A percentile compares a stretch with the other conserved stretches of the same genome.
phyloP scores from a whole-genome alignment of 1,140 invertebrate genomes.

The Rhysida immarginata region DNA sequence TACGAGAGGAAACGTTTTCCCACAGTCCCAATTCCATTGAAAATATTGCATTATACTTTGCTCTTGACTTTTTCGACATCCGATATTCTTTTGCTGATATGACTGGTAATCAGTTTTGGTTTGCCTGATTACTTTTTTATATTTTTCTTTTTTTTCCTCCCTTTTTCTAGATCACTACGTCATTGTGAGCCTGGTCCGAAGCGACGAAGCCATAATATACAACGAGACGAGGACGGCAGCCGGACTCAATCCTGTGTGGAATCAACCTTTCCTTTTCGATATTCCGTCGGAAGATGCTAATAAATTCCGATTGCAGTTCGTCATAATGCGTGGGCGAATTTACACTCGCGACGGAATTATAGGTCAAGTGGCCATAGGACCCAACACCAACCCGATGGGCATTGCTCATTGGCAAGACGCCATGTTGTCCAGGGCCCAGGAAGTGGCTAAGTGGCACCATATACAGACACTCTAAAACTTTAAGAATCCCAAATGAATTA shows the following conservation, averaged over 20 bases:
- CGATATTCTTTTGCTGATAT: no score
- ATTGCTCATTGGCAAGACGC: conserved; percentile 17
- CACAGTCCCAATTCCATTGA: no score
- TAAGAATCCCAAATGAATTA: no score
- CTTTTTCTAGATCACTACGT: conserved; percentile 7
- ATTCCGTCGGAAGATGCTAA: conserved; percentile 2
- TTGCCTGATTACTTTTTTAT: background rate
- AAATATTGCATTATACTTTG: no score
- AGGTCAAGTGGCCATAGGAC: conserved; percentile 18
- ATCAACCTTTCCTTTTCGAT: conserved; percentile 15
- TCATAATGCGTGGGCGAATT: conserved; percentile 14
- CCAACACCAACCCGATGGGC: conserved; percentile 9
- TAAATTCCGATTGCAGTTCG: conserved; percentile 14
- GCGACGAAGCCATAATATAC: background rate
- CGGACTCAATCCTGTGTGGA: conserved; percentile 13
- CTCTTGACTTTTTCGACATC: no score
- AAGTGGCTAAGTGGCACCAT: conserved; percentile 18
- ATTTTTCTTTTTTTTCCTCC: background rate
- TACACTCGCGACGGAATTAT: conserved; percentile 15
- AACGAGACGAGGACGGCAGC: conserved; percentile 4
- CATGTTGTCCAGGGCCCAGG: conserved; percentile 11
- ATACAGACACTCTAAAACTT: conserved; percentile 14
- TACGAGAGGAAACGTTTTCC: no score
- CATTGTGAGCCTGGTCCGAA: conserved; percentile 8
- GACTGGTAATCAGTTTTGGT: background rate